These are phyloP conservation scores for Hesperia comma DNA, from an alignment of 2,888 invertebrate genomes.

Conservation along the genomic window DNA sequence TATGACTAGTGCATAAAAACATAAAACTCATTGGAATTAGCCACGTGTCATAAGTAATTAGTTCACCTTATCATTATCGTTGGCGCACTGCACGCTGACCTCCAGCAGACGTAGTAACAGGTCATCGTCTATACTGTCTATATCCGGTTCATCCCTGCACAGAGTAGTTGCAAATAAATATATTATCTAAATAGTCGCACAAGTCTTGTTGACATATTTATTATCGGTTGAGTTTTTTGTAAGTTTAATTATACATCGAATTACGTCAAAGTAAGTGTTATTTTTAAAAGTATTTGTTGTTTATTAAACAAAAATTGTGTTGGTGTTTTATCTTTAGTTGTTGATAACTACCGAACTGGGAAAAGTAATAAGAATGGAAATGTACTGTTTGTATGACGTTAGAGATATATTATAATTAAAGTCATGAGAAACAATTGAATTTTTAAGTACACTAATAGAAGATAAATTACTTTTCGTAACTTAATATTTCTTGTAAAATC, in stretches of 20 bases:
- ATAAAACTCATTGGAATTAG: neutral
- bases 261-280: too few relatives aligned
- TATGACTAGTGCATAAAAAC: neutral
- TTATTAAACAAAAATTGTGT: too few relatives aligned
- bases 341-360: too few relatives aligned
- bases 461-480: too few relatives aligned
- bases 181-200: neutral
- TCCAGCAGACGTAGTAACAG: slow-evolving; percentile 88
- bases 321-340: too few relatives aligned
- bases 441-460: too few relatives aligned
- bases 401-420: too few relatives aligned
- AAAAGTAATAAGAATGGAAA: too few relatives aligned
- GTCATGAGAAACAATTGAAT: too few relatives aligned
- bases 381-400: too few relatives aligned
- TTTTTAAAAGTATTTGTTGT: too few relatives aligned
- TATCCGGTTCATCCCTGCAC: slow-evolving; percentile 78
- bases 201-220: slow-evolving; percentile 14
- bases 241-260: slow-evolving; percentile 1
- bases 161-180: slow-evolving; percentile 10
- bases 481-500: too few relatives aligned
- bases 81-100: slow-evolving; percentile 86
- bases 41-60: neutral
- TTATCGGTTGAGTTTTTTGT: neutral
- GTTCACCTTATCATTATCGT: slow-evolving; percentile 90
- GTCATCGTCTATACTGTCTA: slow-evolving; percentile 87